These are phyloP conservation scores for Drosophila barbarae DNA, from an alignment of 2,888 invertebrate species.

Conservation along the genomic window DNA sequence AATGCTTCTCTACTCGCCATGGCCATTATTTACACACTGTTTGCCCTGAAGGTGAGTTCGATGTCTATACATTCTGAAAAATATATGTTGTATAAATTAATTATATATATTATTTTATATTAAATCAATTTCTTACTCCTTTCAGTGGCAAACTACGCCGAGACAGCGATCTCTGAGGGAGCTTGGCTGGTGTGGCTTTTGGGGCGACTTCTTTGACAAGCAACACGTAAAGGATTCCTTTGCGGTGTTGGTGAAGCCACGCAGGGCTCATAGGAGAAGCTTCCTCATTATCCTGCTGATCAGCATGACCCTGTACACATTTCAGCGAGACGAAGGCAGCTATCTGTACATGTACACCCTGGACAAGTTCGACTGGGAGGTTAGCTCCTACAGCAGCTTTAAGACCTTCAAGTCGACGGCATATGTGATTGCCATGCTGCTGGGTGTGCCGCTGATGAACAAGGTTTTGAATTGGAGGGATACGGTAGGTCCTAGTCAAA, in stretches of 20 bases:
- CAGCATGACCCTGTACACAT: conserved; percentile 89
- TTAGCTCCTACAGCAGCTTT: conserved; percentile 86
- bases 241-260: conserved; percentile 82
- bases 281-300: conserved; percentile 86
- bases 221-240: conserved; percentile 85
- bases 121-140: background rate
- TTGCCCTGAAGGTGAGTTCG: conserved; percentile 81
- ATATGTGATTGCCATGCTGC: conserved; percentile 86
- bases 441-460: conserved; percentile 87
- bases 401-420: conserved; percentile 86
- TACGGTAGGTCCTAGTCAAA: conserved; percentile 80
- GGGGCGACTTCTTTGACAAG: conserved; percentile 86
- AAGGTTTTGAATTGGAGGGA: conserved; percentile 85
- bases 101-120: background rate
- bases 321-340: conserved; percentile 90
- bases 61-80: too few species aligned
- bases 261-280: conserved; percentile 82
- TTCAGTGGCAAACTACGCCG: conserved; percentile 84
- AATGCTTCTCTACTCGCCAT: conserved; percentile 83
- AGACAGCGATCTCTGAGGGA: conserved; percentile 84
- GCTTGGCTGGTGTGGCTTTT: conserved; percentile 82
- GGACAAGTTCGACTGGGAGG: conserved; percentile 86
- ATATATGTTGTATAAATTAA: too few species aligned
- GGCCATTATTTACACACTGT: conserved; percentile 84
- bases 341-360: conserved; percentile 88